Base-by-base conservation (phyloP, 2,888 invertebrate species). In the Operophtera brumata region DNA sequence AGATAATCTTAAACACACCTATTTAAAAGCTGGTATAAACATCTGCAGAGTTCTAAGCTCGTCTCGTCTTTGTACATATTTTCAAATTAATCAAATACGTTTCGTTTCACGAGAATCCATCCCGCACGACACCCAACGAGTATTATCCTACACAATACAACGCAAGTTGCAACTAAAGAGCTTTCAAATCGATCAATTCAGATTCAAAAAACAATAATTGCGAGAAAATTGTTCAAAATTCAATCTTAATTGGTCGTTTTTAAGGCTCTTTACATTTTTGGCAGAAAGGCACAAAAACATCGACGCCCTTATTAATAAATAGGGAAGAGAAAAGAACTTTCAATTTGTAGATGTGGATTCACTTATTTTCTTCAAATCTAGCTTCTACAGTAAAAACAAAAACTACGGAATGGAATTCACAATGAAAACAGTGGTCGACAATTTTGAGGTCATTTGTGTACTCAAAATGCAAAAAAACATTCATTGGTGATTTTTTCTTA, bases 281-380 rank as follows among this genome's bases (percentile, higher is more conserved):
- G 67, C 67, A 63, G 66, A 57, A 69, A 67, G 69, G 69, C 67
- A 69, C 67, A 56, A 58, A 64, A 57, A 57, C 49, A 57, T 40
- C 50, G 47, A 59, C 56, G 58, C 49, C 59, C 51, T 41, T 14
- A 49, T 35, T 8, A 39, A 46, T 45, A 40, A 47, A 46, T 44
- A 48, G 30, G 36, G 20, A 13, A 50, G 41, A 54, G 41, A 42
- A 46, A 43, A 36, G 42, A 50, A 40, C 46, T 20, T 37, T 39
- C 35, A 37, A 13, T 20, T 30, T 9, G 2, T 11, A 14, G 6
- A 8, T 13, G 1, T 12, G 6, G 10, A 34, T 45, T 36, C 36
- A 30, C 20, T 49, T 49, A 42, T 50, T 55, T 46, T 28, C 41
- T 46, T 32, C 49, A 48, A 54, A 44, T 14, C 26, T 0, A 36